phyloP scores from a whole-genome alignment of 2,797 vertebrate genomes.

The Chromis chromis region DNA sequence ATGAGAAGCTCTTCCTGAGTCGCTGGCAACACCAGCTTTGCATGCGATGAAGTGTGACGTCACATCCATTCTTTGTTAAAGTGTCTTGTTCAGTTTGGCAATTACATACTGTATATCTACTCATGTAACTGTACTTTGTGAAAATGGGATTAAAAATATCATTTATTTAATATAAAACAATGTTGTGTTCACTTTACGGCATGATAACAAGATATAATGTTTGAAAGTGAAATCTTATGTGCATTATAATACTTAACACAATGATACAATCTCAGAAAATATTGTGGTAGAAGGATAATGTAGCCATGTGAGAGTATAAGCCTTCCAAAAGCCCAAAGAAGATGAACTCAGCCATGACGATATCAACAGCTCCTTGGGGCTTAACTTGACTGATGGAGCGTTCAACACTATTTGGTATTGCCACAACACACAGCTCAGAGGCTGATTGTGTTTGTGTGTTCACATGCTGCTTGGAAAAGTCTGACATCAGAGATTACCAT shows the following conservation, averaged over 20 bases:
- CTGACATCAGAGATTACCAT: slow-evolving; percentile 28
- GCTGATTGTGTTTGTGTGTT: slow-evolving; percentile 14
- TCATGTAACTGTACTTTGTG: slow-evolving; percentile 20
- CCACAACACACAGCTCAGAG: slow-evolving; percentile 30
- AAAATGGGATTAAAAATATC: slow-evolving; percentile 41
- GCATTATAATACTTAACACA: neutral
- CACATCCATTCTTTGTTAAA: slow-evolving; percentile 41
- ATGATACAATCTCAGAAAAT: neutral
- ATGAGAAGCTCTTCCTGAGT: slow-evolving; percentile 29
- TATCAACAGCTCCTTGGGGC: slow-evolving; percentile 37
- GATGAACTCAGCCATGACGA: slow-evolving; percentile 40
- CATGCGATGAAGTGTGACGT: slow-evolving; percentile 26
- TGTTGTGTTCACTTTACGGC: neutral
- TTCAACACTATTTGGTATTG: slow-evolving; percentile 34
- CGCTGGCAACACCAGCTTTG: neutral
- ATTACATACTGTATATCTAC: slow-evolving; percentile 13
- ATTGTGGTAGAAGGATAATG: slow-evolving; percentile 9
- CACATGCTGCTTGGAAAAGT: slow-evolving; percentile 1
- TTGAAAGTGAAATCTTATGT: neutral
- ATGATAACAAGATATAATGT: neutral
- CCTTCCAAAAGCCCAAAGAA: slow-evolving; percentile 17
- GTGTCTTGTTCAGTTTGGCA: slow-evolving; percentile 27
- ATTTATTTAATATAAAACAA: slow-evolving; percentile 26
- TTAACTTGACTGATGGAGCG: slow-evolving; percentile 37
- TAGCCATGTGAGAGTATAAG: slow-evolving; percentile 10